A percentile compares a stretch with the other conserved stretches of the same genome.
Evolutionary conservation across 2,888 invertebrate species (phyloP).

Genomic region (Pocota personata): DNA sequence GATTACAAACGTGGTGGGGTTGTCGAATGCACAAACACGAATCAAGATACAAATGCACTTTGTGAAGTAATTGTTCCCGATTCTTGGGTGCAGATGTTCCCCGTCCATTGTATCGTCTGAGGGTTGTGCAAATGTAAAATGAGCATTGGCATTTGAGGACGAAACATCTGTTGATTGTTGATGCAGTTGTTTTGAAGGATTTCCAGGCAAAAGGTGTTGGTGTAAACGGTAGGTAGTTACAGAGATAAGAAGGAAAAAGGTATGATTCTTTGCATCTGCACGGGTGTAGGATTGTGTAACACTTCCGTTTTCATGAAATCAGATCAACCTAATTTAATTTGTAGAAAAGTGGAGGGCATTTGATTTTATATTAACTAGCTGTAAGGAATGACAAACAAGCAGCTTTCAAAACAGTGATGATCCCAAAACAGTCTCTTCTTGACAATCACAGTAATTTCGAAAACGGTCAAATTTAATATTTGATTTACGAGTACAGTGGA

Average conservation of each 20-base stretch:
- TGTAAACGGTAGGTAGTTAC: not conserved
- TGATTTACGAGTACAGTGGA: too few relatives aligned
- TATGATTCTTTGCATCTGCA: not conserved
- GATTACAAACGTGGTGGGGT: constrained; percentile 20
- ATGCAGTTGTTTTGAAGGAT: constrained; percentile 34
- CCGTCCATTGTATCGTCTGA: not conserved
- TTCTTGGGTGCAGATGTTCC: constrained; percentile 50
- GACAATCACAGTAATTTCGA: too few relatives aligned
- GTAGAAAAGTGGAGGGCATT: too few relatives aligned
- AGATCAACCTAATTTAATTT: not conserved
- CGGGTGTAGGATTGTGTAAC: not conserved
- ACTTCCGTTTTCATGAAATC: not conserved
- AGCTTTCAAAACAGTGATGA: too few relatives aligned
- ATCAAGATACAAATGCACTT: constrained; percentile 50
- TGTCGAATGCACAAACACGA: constrained; percentile 40
- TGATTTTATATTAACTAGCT: too few relatives aligned
- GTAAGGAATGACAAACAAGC: too few relatives aligned
- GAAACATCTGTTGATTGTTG: constrained; percentile 61
- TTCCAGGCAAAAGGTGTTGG: constrained; percentile 21
- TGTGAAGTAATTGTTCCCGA: constrained; percentile 23
- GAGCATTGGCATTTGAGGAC: constrained; percentile 11
- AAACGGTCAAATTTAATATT: too few relatives aligned
- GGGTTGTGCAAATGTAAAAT: constrained; percentile 12
- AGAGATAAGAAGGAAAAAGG: not conserved
- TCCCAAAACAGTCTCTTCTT: too few relatives aligned